Conservation (phyloP, 1,140 invertebrate genomes). For the Saccostrea glomerata region DNA sequence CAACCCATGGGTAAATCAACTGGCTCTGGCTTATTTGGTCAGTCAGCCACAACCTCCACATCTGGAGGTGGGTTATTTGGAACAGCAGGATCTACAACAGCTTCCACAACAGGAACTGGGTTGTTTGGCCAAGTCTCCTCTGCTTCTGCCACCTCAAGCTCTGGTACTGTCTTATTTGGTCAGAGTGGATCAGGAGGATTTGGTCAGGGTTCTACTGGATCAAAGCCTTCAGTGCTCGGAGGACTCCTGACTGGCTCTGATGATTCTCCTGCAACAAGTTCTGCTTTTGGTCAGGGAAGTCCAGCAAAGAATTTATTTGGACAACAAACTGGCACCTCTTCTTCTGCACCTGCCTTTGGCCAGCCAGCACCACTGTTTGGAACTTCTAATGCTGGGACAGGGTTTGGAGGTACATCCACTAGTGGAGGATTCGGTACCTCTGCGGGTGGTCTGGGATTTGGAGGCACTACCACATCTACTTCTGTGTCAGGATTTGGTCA, state of each 20-base stretch:
- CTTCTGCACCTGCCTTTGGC: constrained; percentile 27
- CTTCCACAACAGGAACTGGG: constrained; percentile 48
- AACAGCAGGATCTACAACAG: constrained; percentile 20
- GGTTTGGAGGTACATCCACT: constrained; percentile 6
- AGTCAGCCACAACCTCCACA: constrained; percentile 38
- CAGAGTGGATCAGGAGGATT: constrained; percentile 51
- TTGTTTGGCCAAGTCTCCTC: constrained; percentile 18
- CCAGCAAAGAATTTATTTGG: constrained; percentile 18
- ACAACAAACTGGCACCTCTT: neutral
- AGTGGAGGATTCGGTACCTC: constrained; percentile 3
- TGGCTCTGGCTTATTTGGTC: constrained; percentile 44
- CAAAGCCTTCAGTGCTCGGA: constrained; percentile 27
- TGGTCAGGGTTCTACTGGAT: constrained; percentile 53
- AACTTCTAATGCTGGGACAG: neutral
- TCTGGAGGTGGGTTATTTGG: constrained; percentile 51
- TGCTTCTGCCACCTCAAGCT: constrained; percentile 41
- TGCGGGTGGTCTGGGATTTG: constrained; percentile 11
- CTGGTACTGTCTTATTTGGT: constrained; percentile 24
- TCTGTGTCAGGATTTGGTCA: constrained; percentile 4
- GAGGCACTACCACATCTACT: constrained; percentile 27
- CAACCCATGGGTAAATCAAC: neutral
- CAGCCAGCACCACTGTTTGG: constrained; percentile 44
- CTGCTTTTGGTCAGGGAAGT: constrained; percentile 58
- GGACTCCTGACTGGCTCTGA: constrained; percentile 14
- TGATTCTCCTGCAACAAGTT: constrained; percentile 32